These are phyloP conservation scores for Cariama cristata DNA, from an alignment of 2,113 vertebrate genomes.

Conservation along the genomic window DNA sequence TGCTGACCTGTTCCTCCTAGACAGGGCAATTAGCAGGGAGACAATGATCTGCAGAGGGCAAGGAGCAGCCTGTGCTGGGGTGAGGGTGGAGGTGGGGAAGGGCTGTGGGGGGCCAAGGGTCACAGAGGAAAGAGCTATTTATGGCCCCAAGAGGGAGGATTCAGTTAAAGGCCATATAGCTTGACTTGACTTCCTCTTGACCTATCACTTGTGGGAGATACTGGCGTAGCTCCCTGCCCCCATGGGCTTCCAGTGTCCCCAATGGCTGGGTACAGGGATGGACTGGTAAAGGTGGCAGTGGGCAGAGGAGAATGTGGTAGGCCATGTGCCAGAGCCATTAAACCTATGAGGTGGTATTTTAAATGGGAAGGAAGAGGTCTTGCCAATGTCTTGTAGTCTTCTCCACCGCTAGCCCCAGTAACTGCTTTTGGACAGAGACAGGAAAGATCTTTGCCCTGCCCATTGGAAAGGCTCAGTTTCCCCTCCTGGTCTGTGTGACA, in stretches of 20 bases:
- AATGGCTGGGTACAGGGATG: not conserved
- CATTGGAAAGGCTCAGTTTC: accelerated
- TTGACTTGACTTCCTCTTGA: constrained; percentile 50
- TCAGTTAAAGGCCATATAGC: constrained; percentile 31
- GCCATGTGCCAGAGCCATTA: not conserved
- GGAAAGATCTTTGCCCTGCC: not conserved
- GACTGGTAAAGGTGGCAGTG: not conserved
- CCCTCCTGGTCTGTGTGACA: not conserved
- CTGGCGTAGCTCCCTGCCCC: not conserved
- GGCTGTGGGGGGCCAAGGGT: not conserved
- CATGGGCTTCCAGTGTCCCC: not conserved
- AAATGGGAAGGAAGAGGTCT: not conserved
- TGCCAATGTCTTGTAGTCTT: not conserved
- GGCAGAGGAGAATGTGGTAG: not conserved
- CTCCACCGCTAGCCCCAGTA: not conserved
- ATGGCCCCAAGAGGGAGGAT: constrained; percentile 34
- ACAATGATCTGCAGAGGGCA: constrained; percentile 65
- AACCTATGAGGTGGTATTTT: not conserved
- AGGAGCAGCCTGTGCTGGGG: constrained; percentile 49
- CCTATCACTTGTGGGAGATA: not conserved
- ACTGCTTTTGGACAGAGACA: not conserved
- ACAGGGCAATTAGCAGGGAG: constrained; percentile 53
- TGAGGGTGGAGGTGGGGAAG: not conserved
- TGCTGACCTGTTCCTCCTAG: constrained; percentile 63
- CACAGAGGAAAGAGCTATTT: constrained; percentile 40